A percentile compares a stretch with the other conserved stretches of the same genome.
Evolutionary conservation across 2,888 invertebrate species (phyloP).

Genomic region (Dorcus hopei): DNA sequence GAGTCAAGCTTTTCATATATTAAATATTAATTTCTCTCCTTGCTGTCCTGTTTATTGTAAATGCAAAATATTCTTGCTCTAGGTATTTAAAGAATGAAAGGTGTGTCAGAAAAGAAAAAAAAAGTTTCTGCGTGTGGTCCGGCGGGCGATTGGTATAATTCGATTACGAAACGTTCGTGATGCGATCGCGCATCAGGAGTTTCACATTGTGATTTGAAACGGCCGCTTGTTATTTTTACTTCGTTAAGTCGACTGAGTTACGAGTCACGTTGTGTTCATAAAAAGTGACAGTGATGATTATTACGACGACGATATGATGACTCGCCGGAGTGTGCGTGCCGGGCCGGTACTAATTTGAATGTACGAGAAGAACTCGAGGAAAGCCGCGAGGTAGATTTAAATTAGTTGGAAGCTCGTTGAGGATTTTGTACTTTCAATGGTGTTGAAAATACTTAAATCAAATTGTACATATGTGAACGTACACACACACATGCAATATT

Average conservation of each 20-base stretch:
- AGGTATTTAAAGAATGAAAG: too few species aligned
- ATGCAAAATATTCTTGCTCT: too few species aligned
- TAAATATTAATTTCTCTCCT: too few species aligned
- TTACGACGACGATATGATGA: too few species aligned
- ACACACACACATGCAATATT: conserved; percentile 39
- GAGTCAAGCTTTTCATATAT: too few species aligned
- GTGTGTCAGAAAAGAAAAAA: too few species aligned
- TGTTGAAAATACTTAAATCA: conserved; percentile 44
- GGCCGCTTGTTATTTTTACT: conserved; percentile 16
- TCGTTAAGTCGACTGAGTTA: too few species aligned
- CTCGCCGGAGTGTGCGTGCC: too few species aligned
- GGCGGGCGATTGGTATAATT: conserved; percentile 14
- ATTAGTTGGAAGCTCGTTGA: background rate
- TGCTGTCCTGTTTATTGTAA: too few species aligned
- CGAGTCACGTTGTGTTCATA: background rate
- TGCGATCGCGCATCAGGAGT: conserved; percentile 20
- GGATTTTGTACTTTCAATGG: conserved; percentile 44
- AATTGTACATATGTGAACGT: conserved; percentile 32
- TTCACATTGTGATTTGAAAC: conserved; percentile 26
- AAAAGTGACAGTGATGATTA: too few species aligned
- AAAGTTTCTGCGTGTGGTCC: conserved; percentile 16
- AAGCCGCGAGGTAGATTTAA: background rate
- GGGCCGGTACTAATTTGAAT: background rate
- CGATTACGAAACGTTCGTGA: conserved; percentile 26
- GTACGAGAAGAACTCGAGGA: background rate